These are phyloP conservation scores for Hydraecia micacea DNA, from an alignment of 2,888 invertebrate genomes.

Conservation along the genomic window DNA sequence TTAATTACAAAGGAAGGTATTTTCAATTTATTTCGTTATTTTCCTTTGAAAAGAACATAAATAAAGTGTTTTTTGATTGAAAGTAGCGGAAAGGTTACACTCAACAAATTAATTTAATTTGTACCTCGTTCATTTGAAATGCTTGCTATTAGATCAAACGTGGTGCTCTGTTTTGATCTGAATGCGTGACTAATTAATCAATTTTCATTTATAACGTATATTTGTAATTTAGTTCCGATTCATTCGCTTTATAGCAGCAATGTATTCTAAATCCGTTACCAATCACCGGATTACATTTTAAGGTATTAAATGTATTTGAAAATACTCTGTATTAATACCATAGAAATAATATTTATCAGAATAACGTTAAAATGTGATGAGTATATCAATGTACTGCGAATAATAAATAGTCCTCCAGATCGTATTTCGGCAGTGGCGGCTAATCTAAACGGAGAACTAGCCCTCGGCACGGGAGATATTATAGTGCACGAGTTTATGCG, in stretches of 20 bases:
- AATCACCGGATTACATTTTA: not conserved
- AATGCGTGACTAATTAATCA: slow-evolving; percentile 41
- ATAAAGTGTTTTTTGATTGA: slow-evolving; percentile 75
- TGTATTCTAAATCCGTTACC: not conserved
- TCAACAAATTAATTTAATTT: slow-evolving; percentile 73
- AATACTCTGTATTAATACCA: not conserved
- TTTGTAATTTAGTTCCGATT: slow-evolving; percentile 33
- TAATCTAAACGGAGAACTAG: not conserved
- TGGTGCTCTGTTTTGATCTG: slow-evolving; percentile 38
- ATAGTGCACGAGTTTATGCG: not conserved
- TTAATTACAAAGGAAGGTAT: slow-evolving; percentile 76
- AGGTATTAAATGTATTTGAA: not conserved
- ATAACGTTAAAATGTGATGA: not conserved
- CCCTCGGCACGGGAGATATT: not conserved
- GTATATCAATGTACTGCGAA: not conserved
- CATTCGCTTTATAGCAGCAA: slow-evolving; percentile 20
- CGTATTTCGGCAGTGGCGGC: no score
- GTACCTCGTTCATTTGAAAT: slow-evolving; percentile 61
- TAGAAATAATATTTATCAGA: not conserved
- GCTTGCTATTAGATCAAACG: slow-evolving; percentile 46
- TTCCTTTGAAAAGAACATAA: slow-evolving; percentile 70
- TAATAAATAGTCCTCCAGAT: not conserved
- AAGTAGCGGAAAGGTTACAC: slow-evolving; percentile 68
- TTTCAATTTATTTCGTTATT: slow-evolving; percentile 75
- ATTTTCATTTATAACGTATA: slow-evolving; percentile 19